Base-by-base conservation (phyloP, 2,113 vertebrate genomes). In the Isichthys henryi region DNA sequence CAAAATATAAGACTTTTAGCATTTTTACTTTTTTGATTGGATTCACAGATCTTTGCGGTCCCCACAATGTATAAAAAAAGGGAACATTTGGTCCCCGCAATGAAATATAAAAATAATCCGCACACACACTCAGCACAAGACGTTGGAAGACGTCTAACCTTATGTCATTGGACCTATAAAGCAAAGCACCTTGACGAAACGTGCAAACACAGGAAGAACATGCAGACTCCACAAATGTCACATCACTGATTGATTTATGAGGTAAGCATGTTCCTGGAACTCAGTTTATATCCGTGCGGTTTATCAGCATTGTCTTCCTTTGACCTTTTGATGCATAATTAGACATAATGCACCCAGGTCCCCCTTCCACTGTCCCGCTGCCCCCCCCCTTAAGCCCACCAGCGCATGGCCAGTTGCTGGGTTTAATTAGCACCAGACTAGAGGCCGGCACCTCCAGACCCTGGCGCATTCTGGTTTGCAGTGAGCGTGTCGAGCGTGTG, bases 401-500 rank as follows among this genome's bases (percentile, higher is more conserved):
- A 86, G 31, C 35, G 21, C 56, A 56, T 46, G 87, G 35, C 56
- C 62, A 23, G 87, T 43, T 23, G 56, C 23, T 58, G 39, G 87
- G 39, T 88, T 49, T 85, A 46, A 85, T 39, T 90, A 66, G 35
- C 58, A 49, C 23, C 46, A 62, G 27, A 58, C 56, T 74, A 58
- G 45, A 43, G 50, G 43, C 84, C 62, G 43, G 84, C 70, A 53
- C 86, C 74, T 66, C 70, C 56, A 52, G 89, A 50, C 83, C 39
- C 82, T n/a, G 45, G 23, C 15, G 39, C 46, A 19, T 21, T 84
- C 1, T 8, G 46, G 31, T 48, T 84, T 46, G 82, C 21, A 23
- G 39, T 19, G 19, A 45, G 82, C 46, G 35, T 48, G 46, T 84
- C 90, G 92, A 93, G 94, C 87, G 90, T 91, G 82, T 91, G 94